Base-by-base conservation (phyloP, 2,888 invertebrate genomes). In the Aspidapion aeneum region DNA sequence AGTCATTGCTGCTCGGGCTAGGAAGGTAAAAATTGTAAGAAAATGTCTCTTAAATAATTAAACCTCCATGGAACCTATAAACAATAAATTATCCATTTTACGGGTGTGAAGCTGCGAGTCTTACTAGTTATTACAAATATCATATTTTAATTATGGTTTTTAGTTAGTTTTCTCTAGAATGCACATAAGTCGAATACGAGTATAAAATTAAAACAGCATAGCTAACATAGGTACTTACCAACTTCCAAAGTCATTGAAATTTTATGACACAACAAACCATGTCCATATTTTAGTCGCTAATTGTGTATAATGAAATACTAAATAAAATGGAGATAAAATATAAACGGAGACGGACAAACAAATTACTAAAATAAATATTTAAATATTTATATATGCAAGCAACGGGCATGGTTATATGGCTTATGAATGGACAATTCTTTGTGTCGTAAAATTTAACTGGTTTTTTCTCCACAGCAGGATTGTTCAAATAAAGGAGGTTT, bases 381-480 rank as follows among this genome's bases (percentile, higher is more conserved):
- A 35, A 35, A 35, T 35, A 35, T 35, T 35, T 35, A 35, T 35
- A 35, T 35, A 35, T 35, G 3, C 35, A 35, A 35, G 35, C 5
- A 35, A 7, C 35, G 35, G 35, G 35, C 12, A 35, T 35, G 35
- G 35, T 35, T 35, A 35, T 35, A 35, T 35, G 35, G 35, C 35
- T 66, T 66, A 67, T 69, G 67, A 69, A 69, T 69, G 69, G 62
- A 63, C 64, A 65, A 64, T 63, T 66, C 66, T 68, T 66, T 64
- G 57, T 61, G 62, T 65, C 68, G 69, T 72, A 70, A 72, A 72
- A 70, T 66, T 70, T 69, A 69, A 70, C 63, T 70, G 70, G 67
- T 64, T 69, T 68, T 70, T 67, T 65, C 35, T 35, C 60, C 57
- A 63, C 66, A 68, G 65, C 68, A 61, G 68, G 66, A 58, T 59